phyloP scores from a whole-genome alignment of 2,113 vertebrate genomes.

The Empidonax alnorum region DNA sequence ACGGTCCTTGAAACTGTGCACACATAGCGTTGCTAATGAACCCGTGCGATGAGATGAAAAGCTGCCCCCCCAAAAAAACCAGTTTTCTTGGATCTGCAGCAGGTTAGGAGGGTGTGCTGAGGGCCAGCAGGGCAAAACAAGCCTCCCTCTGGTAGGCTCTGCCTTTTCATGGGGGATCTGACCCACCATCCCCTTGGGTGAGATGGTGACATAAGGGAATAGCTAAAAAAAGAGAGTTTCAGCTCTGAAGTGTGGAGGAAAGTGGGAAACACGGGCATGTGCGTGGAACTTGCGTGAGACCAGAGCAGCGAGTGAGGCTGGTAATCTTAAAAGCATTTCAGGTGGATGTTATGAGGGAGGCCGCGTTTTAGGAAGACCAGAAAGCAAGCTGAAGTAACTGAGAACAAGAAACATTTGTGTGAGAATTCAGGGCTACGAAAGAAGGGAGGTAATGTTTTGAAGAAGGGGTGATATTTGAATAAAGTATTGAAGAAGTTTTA shows the following conservation, averaged over 20 bases:
- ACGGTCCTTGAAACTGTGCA: not conserved
- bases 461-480: not conserved
- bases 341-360: not conserved
- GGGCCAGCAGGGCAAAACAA: not conserved
- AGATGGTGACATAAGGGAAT: rapidly evolving
- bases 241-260: not conserved
- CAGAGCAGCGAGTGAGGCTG: not conserved
- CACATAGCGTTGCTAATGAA: rapidly evolving
- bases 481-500: not conserved
- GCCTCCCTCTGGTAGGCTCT: not conserved
- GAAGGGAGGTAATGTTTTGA: not conserved
- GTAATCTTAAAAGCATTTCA: rapidly evolving
- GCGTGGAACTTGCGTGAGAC: not conserved
- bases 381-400: not conserved
- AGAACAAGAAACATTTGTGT: not conserved
- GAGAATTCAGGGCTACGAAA: not conserved
- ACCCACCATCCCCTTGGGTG: no score
- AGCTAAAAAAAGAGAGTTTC: not conserved
- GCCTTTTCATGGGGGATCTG: not conserved
- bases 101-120: not conserved
- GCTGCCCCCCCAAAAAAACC: not conserved
- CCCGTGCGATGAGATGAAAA: not conserved
- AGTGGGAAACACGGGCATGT: rapidly evolving
- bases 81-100: not conserved
- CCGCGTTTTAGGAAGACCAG: not conserved